Evolutionary conservation across 2,113 vertebrate genomes (phyloP), one percentile per base, ranked within the genome.

Genomic region (Octodon degus): DNA sequence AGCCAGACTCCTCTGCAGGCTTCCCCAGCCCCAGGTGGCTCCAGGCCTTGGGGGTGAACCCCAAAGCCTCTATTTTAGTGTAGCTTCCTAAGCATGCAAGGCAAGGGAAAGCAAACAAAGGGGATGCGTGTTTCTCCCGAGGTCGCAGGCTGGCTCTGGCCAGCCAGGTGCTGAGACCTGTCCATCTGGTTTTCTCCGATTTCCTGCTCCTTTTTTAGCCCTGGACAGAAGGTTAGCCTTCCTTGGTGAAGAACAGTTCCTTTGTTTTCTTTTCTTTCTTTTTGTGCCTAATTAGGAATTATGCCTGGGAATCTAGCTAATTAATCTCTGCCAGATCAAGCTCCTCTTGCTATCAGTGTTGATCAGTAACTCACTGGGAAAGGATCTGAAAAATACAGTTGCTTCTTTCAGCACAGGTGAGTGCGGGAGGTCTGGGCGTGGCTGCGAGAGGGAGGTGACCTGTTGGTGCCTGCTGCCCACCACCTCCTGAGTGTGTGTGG

Each of bases 221-320:
- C 60, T 53, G 86, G 91, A 85, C 93, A 93, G 87, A 77, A 92
- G 89, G 77, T 62, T 7, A 43, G 77, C 50, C n/a, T 62, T 83
- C 93, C 81, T 60, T 1, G 22, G 58, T 82, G 37, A 96, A 98
- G 91, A 98, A 97, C 86, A 63, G 89, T 77, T 87, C 86, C 95
- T 93, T 97, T 98, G 89, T 81, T 93, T 68, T 34, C 53, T 87
- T 92, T 92, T 79, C 89, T 97, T 97, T 97, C 95, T 97, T 96
- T 96, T 77, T 63, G 84, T 47, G 84, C 96, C 97, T 97, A 98
- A 97, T 97, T 96, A 97, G 96, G 94, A 89, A 91, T 96, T 87
- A 92, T 81, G 93, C 81, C 91, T 96, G 96, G 91, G 97, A 97
- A 95, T 88, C 89, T 93, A 91, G 88, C 94, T 97, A 80, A 96